Percentiles rank a stretch among this genome's conserved stretches.
phyloP scores from a whole-genome alignment of 2,888 invertebrate species.

The Thyatira batis region DNA sequence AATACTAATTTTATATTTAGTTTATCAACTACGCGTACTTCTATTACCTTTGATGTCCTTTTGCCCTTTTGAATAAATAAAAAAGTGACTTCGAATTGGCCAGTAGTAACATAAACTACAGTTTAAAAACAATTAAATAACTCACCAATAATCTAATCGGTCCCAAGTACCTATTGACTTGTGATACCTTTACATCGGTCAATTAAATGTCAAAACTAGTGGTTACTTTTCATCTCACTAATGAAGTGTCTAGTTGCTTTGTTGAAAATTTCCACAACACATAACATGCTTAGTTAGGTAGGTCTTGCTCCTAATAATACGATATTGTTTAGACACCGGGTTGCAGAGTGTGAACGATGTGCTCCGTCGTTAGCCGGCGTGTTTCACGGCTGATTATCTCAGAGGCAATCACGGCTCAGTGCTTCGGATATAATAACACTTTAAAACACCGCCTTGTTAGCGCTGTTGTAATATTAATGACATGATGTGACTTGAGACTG shows the following conservation, averaged over 20 bases:
- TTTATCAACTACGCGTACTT: too few relatives aligned
- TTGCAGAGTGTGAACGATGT: constrained; percentile 26
- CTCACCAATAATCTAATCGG: too few relatives aligned
- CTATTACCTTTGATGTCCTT: too few relatives aligned
- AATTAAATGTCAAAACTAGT: too few relatives aligned
- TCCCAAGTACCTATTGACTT: too few relatives aligned
- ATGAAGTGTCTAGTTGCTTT: background rate
- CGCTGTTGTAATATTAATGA: constrained; percentile 33
- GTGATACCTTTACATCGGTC: too few relatives aligned
- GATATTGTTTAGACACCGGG: constrained; percentile 20
- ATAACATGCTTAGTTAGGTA: background rate
- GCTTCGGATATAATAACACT: constrained; percentile 39
- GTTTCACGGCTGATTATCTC: constrained; percentile 54
- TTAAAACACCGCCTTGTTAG: constrained; percentile 28
- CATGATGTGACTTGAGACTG: constrained; percentile 19
- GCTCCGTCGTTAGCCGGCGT: constrained; percentile 26
- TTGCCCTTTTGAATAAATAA: too few relatives aligned
- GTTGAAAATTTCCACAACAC: background rate
- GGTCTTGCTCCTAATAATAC: background rate
- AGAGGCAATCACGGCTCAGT: constrained; percentile 39
- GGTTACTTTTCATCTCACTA: background rate
- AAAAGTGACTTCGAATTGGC: too few relatives aligned
- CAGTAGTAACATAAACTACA: too few relatives aligned
- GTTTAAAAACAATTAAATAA: too few relatives aligned
- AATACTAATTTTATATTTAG: too few relatives aligned